Base-by-base conservation (phyloP, 2,113 vertebrate genomes). In the Scophthalmus maximus region DNA sequence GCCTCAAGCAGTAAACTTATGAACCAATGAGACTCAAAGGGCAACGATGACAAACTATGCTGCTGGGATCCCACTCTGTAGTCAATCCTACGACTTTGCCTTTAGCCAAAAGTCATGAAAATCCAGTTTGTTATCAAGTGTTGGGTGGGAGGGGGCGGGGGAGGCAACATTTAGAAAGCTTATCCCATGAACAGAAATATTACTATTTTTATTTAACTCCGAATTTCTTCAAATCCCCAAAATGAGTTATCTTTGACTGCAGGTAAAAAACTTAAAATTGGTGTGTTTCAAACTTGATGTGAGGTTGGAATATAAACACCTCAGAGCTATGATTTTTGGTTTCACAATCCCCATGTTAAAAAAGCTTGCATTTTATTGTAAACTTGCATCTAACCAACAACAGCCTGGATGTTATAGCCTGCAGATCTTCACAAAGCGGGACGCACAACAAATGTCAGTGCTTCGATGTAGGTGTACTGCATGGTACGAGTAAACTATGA, bases 51-150 rank as follows among this genome's bases (percentile, higher is more conserved):
- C 79, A 82, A 87, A 90, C 73, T 76, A 73, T 30, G 74, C 80
- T 81, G 63, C 65, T 64, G 70, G 79, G 79, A 76, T 82, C 67
- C 50, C 36, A 32, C 66, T 81, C 78, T 79, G 61, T 42, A 67
- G 73, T 86, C 83, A 75, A 82, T 85, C 75, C 44, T 1, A 25
- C 84, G 88, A 88, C 88, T 89, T 91, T 90, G 78, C 87, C 86
- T 86, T 81, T 0, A 69, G 84, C 83, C 68, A 87, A 81, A 90
- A 88, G 81, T 87, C 81, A 74, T 79, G 70, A 76, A 86, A 87
- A 86, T 83, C 81, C 70, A 87, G 73, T 90, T 83, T 83, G 66
- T 87, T 86, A 81, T 83, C 83, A 86, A 79, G 64, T 74, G 69
- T 22, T 10, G 17, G n/a, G n/a, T n/a, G n/a, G n/a, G n/a, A n/a